Evolutionary conservation across 2,888 invertebrate genomes (phyloP).

Genomic region (Epirrhoe alternata): DNA sequence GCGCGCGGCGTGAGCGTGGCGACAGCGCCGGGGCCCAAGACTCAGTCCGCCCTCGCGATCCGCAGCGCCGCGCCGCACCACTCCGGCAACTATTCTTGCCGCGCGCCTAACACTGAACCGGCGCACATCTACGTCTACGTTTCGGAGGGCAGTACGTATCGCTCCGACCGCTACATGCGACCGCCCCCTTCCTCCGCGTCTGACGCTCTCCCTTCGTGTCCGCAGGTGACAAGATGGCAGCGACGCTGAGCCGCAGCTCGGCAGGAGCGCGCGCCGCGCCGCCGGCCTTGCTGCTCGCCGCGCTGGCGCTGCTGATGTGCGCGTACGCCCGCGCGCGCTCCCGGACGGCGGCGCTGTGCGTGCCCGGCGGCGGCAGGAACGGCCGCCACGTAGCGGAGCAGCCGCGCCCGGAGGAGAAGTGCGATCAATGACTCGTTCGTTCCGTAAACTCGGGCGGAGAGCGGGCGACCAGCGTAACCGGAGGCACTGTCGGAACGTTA

Average conservation of each 20-base stretch:
- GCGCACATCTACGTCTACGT: slow-evolving; percentile 96
- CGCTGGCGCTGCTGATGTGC: slow-evolving; percentile 8
- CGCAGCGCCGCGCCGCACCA: slow-evolving; percentile 92
- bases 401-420: not conserved
- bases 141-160: slow-evolving; percentile 90
- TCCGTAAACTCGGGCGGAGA: not conserved
- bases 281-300: slow-evolving; percentile 20
- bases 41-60: slow-evolving; percentile 94
- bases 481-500: not conserved
- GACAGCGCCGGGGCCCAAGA: slow-evolving; percentile 93
- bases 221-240: slow-evolving; percentile 95
- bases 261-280: slow-evolving; percentile 49
- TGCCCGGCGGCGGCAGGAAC: not conserved
- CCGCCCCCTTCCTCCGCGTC: not conserved
- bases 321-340: slow-evolving; percentile 30
- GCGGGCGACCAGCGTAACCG: not conserved
- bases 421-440: not conserved
- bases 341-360: not conserved
- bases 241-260: slow-evolving; percentile 92
- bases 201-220: slow-evolving; percentile 48
- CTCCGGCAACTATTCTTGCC: slow-evolving; percentile 96
- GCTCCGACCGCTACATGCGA: not conserved
- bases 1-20: slow-evolving; percentile 92
- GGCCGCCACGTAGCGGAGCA: no score
- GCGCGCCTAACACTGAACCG: slow-evolving; percentile 94